Base-by-base conservation (phyloP, 1,140 invertebrate species). In the Metaphire vulgaris region DNA sequence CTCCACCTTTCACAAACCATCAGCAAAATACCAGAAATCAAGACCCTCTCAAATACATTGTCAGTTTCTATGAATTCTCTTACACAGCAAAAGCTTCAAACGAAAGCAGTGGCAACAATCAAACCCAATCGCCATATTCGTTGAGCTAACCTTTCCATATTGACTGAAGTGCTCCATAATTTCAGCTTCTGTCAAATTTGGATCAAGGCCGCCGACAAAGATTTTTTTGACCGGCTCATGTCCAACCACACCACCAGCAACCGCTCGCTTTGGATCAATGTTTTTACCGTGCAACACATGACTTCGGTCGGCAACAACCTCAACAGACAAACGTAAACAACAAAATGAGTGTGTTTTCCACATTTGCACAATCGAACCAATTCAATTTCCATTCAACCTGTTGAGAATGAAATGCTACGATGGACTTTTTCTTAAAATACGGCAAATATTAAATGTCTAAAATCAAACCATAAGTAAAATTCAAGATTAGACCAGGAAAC, bases 261-360 rank as follows among this genome's bases (percentile, higher is more conserved):
- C 96, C 0, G 95, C 95, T 85, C 95, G 95, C 82, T 97, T 97
- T 1, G 95, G 94, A 84, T 97, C 94, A 73, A 97, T 93, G 86
- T 95, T 94, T 83, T 96, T 96, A 81, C 91, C 92, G 86, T 96
- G 95, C 74, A 97, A 95, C 21, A 92, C 89, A 85, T 97, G 95
- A 79, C 95, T 93, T 67, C 90, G 91, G 71, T 78, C 76, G 69
- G 89, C 89, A 86, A 93, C 91, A 72, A 90, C 90, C 90, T 91
- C 74, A 1, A 85, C 82, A 76, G n/a, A n/a, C n/a, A n/a, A n/a
- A n/a, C n/a, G n/a, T 65, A 2, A 29, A 12, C 1, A 12, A 68
- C 28, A 71, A 71, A 15, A 26, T 65, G 14, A 65, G 14, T 65
- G 26, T 15, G 14, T 65, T 15, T 14, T 26, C 56, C 14, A 26